A percentile compares a stretch with the other conserved stretches of the same genome.
Conservation (phyloP, 2,113 vertebrate species). For the Chaetura pelagica region DNA sequence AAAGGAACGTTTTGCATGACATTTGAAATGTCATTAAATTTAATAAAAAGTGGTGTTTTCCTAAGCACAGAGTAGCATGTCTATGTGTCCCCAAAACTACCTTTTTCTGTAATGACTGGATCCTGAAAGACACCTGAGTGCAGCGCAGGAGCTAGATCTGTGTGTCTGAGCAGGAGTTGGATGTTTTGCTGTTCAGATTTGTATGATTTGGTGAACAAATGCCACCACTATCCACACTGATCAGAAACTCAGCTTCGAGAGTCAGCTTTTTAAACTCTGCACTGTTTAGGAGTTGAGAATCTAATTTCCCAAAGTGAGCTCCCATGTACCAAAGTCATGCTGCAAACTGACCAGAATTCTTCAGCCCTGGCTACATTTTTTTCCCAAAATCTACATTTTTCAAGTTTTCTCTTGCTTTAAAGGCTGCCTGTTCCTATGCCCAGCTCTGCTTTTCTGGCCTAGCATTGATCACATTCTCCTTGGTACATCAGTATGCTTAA, state of each 20-base stretch:
- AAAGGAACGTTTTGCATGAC: not conserved
- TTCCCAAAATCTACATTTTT: not conserved
- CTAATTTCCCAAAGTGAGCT: not conserved
- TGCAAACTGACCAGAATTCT: not conserved
- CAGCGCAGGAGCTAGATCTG: not conserved
- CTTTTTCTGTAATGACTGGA: not conserved
- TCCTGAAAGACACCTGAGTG: not conserved
- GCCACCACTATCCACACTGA: not conserved
- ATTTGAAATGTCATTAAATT: not conserved
- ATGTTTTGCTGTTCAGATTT: not conserved
- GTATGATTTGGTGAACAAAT: not conserved
- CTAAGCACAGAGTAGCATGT: not conserved
- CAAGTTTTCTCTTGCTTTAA: not conserved
- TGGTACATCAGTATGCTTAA: rapidly evolving
- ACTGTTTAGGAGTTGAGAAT: not conserved
- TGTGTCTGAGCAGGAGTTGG: not conserved
- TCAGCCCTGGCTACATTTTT: not conserved
- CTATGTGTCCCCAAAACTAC: not conserved
- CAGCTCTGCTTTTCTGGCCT: not conserved
- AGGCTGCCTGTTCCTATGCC: not conserved
- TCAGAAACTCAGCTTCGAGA: not conserved
- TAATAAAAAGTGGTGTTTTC: not conserved
- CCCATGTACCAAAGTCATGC: not conserved
- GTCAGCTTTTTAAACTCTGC: not conserved
- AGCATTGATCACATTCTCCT: not conserved